Conservation (phyloP, 2,888 invertebrate species). For the Taenaris catops region DNA sequence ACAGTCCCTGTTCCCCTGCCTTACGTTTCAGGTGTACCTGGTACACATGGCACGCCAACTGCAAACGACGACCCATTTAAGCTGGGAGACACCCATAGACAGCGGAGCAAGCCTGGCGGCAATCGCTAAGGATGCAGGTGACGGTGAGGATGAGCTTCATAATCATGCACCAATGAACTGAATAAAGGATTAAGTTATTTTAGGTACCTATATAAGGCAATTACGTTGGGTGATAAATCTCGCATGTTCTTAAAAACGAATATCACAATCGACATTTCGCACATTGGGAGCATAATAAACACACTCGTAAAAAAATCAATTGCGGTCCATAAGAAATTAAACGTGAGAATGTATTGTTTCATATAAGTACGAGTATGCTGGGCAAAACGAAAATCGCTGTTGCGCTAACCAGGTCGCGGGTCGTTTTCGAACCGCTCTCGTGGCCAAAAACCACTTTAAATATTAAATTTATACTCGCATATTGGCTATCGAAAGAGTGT, state of each 20-base stretch:
- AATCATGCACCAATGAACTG: too few species aligned
- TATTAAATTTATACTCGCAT: conserved; percentile 63
- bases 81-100: too few species aligned
- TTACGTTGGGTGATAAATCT: conserved; percentile 26
- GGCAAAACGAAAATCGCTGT: conserved; percentile 67
- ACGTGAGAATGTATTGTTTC: conserved; percentile 79
- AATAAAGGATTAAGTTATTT: too few species aligned
- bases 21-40: too few species aligned
- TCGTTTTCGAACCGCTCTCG: conserved; percentile 75
- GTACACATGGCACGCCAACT: too few species aligned
- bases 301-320: conserved; percentile 77
- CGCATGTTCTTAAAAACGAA: conserved; percentile 33
- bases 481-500: conserved; percentile 55
- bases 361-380: conserved; percentile 69
- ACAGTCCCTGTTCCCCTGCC: too few species aligned
- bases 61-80: too few species aligned
- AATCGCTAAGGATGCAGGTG: too few species aligned
- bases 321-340: conserved; percentile 75
- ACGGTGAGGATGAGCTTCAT: too few species aligned
- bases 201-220: too few species aligned
- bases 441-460: conserved; percentile 69
- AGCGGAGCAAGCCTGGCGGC: too few species aligned
- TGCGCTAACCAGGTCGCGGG: conserved; percentile 70
- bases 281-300: conserved; percentile 73
- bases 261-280: conserved; percentile 57